phyloP scores from a whole-genome alignment of 2,113 vertebrate species.

The Mus spicilegus region DNA sequence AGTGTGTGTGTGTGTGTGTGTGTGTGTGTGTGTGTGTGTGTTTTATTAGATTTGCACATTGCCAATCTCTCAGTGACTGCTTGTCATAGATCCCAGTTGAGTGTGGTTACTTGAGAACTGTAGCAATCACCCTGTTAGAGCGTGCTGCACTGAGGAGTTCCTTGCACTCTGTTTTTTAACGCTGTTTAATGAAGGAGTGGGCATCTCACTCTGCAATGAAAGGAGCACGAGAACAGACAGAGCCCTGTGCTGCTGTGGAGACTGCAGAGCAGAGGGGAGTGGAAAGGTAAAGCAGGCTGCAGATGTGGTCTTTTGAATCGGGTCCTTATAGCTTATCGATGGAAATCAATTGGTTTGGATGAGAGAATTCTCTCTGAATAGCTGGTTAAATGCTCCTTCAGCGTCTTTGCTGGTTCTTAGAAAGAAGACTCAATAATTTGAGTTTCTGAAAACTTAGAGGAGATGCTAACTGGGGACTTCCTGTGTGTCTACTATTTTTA shows the following conservation, averaged over 20 bases:
- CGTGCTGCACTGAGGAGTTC: constrained; percentile 84
- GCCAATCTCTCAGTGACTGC: constrained; percentile 82
- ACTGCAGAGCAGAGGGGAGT: constrained; percentile 79
- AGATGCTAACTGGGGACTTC: constrained; percentile 33
- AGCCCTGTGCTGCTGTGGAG: constrained; percentile 84
- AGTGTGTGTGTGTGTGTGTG: constrained; percentile 65
- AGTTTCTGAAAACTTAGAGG: constrained; percentile 70
- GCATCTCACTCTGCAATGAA: constrained; percentile 84
- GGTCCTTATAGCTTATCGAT: constrained; percentile 54
- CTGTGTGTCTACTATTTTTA: constrained; percentile 67
- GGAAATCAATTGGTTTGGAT: constrained; percentile 13
- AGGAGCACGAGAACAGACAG: constrained; percentile 85
- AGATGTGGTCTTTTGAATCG: constrained; percentile 52
- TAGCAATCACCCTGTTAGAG: constrained; percentile 83
- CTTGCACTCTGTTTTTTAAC: constrained; percentile 88
- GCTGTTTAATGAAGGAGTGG: constrained; percentile 87
- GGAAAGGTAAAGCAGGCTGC: constrained; percentile 84
- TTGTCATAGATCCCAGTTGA: constrained; percentile 84
- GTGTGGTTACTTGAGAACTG: constrained; percentile 86
- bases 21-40: constrained; percentile 44
- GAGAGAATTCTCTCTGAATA: constrained; percentile 21
- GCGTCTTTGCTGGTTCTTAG: constrained; percentile 73
- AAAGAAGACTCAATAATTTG: constrained; percentile 69
- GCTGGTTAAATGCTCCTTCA: constrained; percentile 17
- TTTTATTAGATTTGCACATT: constrained; percentile 82